Evolutionary conservation across 2,888 invertebrate species (phyloP).

Genomic region (Microplitis deprimator): DNA sequence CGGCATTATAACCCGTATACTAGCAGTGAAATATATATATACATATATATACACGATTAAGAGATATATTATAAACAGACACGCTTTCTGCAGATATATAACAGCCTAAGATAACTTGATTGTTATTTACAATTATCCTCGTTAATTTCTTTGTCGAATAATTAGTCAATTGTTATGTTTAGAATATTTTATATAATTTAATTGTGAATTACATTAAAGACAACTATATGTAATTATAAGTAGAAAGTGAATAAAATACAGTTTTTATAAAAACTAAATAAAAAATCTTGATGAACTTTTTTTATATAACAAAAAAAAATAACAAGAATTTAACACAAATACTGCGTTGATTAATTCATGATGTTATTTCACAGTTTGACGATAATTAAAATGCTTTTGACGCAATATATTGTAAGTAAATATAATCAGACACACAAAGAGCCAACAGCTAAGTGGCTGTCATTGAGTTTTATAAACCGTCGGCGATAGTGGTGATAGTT

Average conservation of each 20-base stretch:
- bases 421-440: neutral
- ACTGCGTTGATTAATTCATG: neutral
- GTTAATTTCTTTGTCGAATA: neutral
- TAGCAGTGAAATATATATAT: neutral
- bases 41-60: neutral
- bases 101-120: neutral
- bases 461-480: constrained; percentile 65
- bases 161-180: constrained; percentile 3
- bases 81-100: neutral
- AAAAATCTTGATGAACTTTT: neutral
- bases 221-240: neutral
- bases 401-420: constrained; percentile 69
- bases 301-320: neutral
- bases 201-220: neutral
- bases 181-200: neutral
- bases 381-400: constrained; percentile 69
- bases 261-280: neutral
- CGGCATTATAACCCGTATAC: constrained; percentile 11
- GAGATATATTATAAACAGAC: constrained; percentile 1
- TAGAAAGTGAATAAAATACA: neutral
- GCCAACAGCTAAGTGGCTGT: constrained; percentile 71
- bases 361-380: neutral
- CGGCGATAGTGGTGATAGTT: constrained; percentile 61
- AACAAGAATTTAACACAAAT: neutral
- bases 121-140: constrained; percentile 1